Conservation (phyloP, 2,113 vertebrate genomes). For the Oryzias javanicus region DNA sequence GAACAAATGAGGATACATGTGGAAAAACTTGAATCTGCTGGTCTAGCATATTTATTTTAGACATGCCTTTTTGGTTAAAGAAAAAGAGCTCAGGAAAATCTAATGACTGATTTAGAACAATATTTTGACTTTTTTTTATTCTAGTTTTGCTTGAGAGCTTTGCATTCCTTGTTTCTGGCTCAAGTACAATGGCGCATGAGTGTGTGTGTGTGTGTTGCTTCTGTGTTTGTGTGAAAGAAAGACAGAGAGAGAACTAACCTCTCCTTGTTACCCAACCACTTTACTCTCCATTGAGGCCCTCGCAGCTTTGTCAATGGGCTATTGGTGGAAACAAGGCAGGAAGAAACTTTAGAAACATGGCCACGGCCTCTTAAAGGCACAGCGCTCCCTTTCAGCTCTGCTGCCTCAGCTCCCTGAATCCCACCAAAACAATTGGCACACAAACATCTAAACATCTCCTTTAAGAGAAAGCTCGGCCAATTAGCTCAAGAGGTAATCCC, state of each 20-base stretch:
- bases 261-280: conserved; percentile 83
- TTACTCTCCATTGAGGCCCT: conserved; percentile 81
- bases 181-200: conserved; percentile 41
- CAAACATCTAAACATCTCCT: conserved; percentile 73
- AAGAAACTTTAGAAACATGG: conserved; percentile 84
- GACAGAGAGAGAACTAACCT: conserved; percentile 76
- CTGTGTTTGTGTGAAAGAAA: conserved; percentile 34
- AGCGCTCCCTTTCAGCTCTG: conserved; percentile 68
- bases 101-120: neutral
- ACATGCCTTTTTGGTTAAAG: neutral
- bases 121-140: conserved; percentile 11
- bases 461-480: conserved; percentile 56
- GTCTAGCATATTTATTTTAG: neutral
- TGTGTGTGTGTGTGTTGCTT: conserved; percentile 46
- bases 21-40: conserved; percentile 30
- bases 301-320: conserved; percentile 85
- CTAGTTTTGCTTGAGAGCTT: conserved; percentile 33
- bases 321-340: conserved; percentile 85
- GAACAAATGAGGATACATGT: conserved; percentile 40
- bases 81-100: neutral
- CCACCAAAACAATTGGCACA: conserved; percentile 71
- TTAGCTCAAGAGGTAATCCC: conserved; percentile 66
- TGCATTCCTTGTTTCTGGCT: conserved; percentile 45
- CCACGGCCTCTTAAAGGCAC: conserved; percentile 82
- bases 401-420: conserved; percentile 54